Percentiles rank a stretch among this genome's conserved stretches.
These are phyloP conservation scores for Probaryconus sp. DNA, from an alignment of 1,140 invertebrate species.

Conservation along the genomic window DNA sequence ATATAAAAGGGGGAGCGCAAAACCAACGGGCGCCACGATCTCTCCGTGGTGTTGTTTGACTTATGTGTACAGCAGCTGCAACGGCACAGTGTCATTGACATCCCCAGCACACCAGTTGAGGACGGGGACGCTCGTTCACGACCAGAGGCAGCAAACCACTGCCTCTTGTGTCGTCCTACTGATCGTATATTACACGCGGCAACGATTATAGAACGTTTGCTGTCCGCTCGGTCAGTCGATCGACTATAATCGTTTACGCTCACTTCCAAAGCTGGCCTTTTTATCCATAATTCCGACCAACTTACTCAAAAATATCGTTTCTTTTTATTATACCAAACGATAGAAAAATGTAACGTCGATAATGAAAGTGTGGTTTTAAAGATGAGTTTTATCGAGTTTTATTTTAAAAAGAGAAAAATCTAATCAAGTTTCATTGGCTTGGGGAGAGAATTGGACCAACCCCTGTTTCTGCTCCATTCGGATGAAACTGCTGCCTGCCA, in stretches of 20 bases:
- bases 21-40: conserved; percentile 24
- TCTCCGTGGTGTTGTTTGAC: conserved; percentile 64
- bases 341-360: too few species aligned
- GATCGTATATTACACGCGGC: conserved; percentile 71
- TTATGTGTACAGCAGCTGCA: conserved; percentile 72
- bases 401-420: too few species aligned
- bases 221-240: background rate
- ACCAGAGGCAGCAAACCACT: conserved; percentile 35
- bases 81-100: conserved; percentile 75
- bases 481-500: too few species aligned
- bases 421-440: too few species aligned
- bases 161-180: conserved; percentile 65
- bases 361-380: too few species aligned
- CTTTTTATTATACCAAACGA: too few species aligned
- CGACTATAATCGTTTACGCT: background rate
- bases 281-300: too few species aligned
- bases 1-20: conserved; percentile 11
- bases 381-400: too few species aligned
- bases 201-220: conserved; percentile 70
- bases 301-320: too few species aligned
- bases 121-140: conserved; percentile 60
- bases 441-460: too few species aligned
- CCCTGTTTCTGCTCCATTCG: too few species aligned
- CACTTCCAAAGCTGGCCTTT: background rate
- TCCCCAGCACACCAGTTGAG: conserved; percentile 68